Evolutionary conservation across 2,797 vertebrate genomes (phyloP).

Genomic region (Argyrosomus regius): DNA sequence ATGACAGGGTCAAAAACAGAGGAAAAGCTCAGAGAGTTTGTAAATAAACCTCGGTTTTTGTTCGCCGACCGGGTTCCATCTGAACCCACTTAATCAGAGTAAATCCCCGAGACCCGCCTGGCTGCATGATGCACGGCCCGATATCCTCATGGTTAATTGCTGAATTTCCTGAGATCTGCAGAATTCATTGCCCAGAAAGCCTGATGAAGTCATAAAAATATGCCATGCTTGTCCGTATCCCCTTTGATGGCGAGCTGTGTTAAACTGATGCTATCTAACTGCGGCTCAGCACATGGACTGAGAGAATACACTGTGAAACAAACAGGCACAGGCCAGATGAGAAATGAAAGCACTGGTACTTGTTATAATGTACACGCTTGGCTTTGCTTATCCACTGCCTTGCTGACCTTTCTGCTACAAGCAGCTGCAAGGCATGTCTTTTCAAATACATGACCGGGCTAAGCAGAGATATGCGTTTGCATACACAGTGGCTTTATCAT

Average conservation of each 20-base stretch:
- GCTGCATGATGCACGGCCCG: constrained; percentile 46
- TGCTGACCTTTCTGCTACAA: constrained; percentile 78
- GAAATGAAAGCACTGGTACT: constrained; percentile 68
- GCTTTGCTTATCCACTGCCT: constrained; percentile 74
- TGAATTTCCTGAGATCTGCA: constrained; percentile 66
- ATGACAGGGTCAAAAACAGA: constrained; percentile 49
- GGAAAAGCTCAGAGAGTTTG: constrained; percentile 39
- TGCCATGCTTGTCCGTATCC: constrained; percentile 46
- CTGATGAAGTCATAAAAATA: constrained; percentile 73
- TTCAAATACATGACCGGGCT: constrained; percentile 64
- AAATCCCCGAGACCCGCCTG: constrained; percentile 58
- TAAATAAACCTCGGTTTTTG: constrained; percentile 62
- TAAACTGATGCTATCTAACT: constrained; percentile 68
- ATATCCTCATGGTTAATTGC: constrained; percentile 64
- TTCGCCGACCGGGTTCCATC: constrained; percentile 53
- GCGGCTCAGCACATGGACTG: constrained; percentile 40
- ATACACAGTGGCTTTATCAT: constrained; percentile 72
- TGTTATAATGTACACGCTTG: constrained; percentile 68
- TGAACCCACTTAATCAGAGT: constrained; percentile 69
- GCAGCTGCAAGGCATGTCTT: constrained; percentile 75
- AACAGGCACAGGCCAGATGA: constrained; percentile 68
- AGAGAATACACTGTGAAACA: constrained; percentile 53
- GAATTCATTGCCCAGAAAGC: constrained; percentile 42
- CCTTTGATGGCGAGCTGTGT: constrained; percentile 53
- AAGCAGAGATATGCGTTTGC: constrained; percentile 69